Evolutionary conservation across 2,797 vertebrate genomes (phyloP), one percentile per base, ranked within the genome.

Genomic region (Eurystomus glaucurus): DNA sequence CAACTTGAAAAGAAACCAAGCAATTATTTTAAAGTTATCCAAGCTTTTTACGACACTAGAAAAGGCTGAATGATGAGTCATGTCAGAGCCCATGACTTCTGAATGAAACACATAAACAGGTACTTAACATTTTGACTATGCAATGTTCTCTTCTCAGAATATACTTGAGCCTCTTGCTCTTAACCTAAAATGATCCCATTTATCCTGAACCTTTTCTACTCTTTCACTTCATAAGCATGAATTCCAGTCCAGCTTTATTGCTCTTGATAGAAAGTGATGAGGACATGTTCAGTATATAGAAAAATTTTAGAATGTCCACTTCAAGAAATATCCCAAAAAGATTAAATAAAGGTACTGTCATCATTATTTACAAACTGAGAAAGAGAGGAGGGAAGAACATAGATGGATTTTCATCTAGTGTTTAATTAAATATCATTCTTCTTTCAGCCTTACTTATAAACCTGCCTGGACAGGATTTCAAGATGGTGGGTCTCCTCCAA

Each of bases 391-490:
- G 43, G 74, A 89, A 60, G 37, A 91, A 28, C 4, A 18, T 2
- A 21, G 70, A 76, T 60, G 62, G 33, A 90, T 64, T 85, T 96
- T 64, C 9, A 8, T 65, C 62, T 45, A 41, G 10, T 37, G 64
- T 61, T 91, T 85, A 93, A 93, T 93, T 55, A 85, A 41, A 51
- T 81, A 71, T 5, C 4, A 0, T 70, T 64, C 66, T 71, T 77
- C 64, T 78, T 71, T 55, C 81, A 88, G 82, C 65, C 55, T 85
- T 46, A 31, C 61, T 92, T 93, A 52, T 62, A 83, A 95, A 90
- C 94, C 71, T 96, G 96, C 46, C 92, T 81, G 91, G 78, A 91
- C 95, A 97, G 75, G 92, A 88, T 68, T 75, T 75, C 68, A 83
- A 82, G 81, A 94, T 93, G 86, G 84, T 94, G 65, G 41, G 85